Evolutionary conservation across 1,140 invertebrate species (phyloP).

Genomic region (Charaxes varanes): DNA sequence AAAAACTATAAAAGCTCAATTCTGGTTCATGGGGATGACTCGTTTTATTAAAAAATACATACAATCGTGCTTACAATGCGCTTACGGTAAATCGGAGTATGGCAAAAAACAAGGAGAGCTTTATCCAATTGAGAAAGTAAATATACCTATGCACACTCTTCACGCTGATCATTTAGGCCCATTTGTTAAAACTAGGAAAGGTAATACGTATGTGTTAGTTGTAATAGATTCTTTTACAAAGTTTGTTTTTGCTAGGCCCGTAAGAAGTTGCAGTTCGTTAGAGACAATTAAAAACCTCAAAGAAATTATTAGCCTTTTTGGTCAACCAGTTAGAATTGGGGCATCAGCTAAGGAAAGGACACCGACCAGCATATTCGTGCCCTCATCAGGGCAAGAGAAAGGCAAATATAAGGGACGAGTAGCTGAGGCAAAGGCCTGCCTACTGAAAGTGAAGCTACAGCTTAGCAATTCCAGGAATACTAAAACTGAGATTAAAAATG

Average conservation of each 20-base stretch:
- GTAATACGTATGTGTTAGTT: background rate
- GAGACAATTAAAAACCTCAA: background rate
- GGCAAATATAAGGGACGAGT: too few species aligned
- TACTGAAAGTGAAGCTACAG: too few species aligned
- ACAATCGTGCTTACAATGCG: background rate
- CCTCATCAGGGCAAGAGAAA: too few species aligned
- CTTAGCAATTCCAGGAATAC: too few species aligned
- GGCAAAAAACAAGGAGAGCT: background rate
- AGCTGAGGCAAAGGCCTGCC: too few species aligned
- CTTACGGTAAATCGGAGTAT: background rate
- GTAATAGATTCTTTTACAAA: slow-evolving; percentile 8
- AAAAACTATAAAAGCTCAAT: background rate
- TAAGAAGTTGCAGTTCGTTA: background rate
- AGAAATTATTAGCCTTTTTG: background rate
- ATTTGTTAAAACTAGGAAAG: slow-evolving; percentile 2
- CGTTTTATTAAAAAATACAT: background rate
- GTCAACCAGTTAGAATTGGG: too few species aligned
- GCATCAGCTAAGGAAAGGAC: too few species aligned
- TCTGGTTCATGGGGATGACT: background rate
- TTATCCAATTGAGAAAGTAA: background rate
- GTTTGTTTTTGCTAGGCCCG: background rate
- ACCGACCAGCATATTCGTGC: too few species aligned
- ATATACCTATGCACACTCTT: slow-evolving; percentile 4
- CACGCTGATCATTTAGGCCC: slow-evolving; percentile 9
- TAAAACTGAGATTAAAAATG: too few species aligned